Base-by-base conservation (phyloP, 2,888 invertebrate genomes). In the Chouioia cunea region DNA sequence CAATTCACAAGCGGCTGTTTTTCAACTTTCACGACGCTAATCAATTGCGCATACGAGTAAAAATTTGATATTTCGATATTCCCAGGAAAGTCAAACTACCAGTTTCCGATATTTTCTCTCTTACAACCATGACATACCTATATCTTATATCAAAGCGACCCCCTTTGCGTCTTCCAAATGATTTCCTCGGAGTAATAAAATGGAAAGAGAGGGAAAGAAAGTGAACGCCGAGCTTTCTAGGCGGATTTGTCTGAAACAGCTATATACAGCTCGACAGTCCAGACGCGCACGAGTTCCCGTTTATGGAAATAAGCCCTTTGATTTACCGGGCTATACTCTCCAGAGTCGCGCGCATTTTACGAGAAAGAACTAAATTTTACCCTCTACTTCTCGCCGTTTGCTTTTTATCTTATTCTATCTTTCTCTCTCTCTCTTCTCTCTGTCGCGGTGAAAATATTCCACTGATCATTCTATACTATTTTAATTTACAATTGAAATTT, bases 281-380 rank as follows among this genome's bases (percentile, higher is more conserved):
- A n/a, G 14, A 1, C 22, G 18, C 52, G 59, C 23, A 44, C 50
- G 53, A 23, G 36, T 6, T 10, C 6, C 12, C 59, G 23, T 66
- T 66, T 66, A 66, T 66, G 58, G 59, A 59, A 59, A 66, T 59
- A 59, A 58, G 52, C 52, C 52, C 58, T 59, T 66, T 66, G 66
- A 66, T 66, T 66, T 66, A 66, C 58, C 36, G 53, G 43, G 22
- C 62, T 20, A 43, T 16, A 23, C 53, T 15, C 18, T 20, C n/a
- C 16, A 20, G 6, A 12, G n/a, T 36, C 14, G 1, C 60, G 10
- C 60, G 43, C 2, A 1, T 15, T 43, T 16, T 18, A 1, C 4
- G 22, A 36, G 12, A 14, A 16, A 56, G 36, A 48, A 56, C 65
- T 65, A 65, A 3, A 36, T 4, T 27, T 27, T 64, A n/a, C n/a